Conservation (phyloP, 2,797 vertebrate species). For the Acrossocheilus wenchowensis region DNA sequence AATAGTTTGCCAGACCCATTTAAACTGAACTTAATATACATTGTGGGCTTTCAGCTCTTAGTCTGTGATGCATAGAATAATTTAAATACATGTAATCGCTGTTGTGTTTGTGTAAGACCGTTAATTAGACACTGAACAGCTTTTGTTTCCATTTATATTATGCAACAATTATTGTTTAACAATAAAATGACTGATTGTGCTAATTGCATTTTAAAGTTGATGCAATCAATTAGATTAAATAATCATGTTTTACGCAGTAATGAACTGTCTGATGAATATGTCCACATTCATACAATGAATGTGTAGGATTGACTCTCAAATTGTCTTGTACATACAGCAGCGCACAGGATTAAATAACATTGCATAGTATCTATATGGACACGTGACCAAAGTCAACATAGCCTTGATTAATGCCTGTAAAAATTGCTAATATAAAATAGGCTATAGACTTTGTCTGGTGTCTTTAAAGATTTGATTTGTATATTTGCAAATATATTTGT, state of each 20-base stretch:
- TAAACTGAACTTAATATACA: not conserved
- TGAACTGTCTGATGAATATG: not conserved
- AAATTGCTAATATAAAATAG: not conserved
- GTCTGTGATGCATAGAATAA: not conserved
- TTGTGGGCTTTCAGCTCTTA: not conserved
- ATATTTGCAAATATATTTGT: constrained; percentile 11
- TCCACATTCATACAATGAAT: not conserved
- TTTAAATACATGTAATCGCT: not conserved
- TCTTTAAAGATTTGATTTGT: not conserved
- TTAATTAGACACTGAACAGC: not conserved
- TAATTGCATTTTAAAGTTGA: not conserved
- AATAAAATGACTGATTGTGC: not conserved
- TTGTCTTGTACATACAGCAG: not conserved
- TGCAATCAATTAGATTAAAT: not conserved
- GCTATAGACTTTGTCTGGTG: not conserved
- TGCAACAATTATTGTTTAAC: constrained; percentile 8
- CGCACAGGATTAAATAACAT: not conserved
- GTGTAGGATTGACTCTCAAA: not conserved
- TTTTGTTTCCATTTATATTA: not conserved
- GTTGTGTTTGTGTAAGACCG: not conserved
- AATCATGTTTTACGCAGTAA: not conserved
- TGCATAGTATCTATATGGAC: not conserved
- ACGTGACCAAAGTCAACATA: not conserved
- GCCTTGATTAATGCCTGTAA: not conserved
- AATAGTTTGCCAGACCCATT: not conserved